Conservation (phyloP, 2,113 vertebrate genomes). For the Coryphaenoides rupestris region DNA sequence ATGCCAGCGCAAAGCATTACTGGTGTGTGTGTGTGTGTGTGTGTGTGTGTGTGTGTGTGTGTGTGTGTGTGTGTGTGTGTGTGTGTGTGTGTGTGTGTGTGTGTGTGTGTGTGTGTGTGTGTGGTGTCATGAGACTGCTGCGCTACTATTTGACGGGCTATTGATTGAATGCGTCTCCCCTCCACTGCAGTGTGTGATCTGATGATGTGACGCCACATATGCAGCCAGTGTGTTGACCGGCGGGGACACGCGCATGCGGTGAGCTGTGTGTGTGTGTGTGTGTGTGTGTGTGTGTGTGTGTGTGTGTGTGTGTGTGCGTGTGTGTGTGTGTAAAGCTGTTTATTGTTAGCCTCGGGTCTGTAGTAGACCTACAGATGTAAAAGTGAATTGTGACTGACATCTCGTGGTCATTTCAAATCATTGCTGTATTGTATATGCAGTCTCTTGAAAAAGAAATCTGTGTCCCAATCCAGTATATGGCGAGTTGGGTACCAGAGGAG, state of each 20-base stretch:
- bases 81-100: slow-evolving; percentile 62
- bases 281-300: no score
- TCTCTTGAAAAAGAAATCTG: slow-evolving; percentile 7
- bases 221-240: slow-evolving; percentile 77
- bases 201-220: slow-evolving; percentile 77
- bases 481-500: slow-evolving; percentile 83
- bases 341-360: no score
- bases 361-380: not conserved
- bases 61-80: no score
- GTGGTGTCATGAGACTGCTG: no score
- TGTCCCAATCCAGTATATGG: slow-evolving; percentile 76
- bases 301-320: no score
- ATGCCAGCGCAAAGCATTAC: no score
- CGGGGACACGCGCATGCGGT: slow-evolving; percentile 76
- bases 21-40: no score
- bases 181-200: slow-evolving; percentile 86
- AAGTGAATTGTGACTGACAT: slow-evolving; percentile 27
- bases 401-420: slow-evolving; percentile 33
- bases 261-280: slow-evolving; percentile 25
- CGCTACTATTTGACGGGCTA: no score
- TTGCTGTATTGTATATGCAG: not conserved
- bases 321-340: no score
- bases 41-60: no score
- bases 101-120: no score
- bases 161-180: no score